phyloP scores from a whole-genome alignment of 2,113 vertebrate genomes.

The Colinus virginianus region DNA sequence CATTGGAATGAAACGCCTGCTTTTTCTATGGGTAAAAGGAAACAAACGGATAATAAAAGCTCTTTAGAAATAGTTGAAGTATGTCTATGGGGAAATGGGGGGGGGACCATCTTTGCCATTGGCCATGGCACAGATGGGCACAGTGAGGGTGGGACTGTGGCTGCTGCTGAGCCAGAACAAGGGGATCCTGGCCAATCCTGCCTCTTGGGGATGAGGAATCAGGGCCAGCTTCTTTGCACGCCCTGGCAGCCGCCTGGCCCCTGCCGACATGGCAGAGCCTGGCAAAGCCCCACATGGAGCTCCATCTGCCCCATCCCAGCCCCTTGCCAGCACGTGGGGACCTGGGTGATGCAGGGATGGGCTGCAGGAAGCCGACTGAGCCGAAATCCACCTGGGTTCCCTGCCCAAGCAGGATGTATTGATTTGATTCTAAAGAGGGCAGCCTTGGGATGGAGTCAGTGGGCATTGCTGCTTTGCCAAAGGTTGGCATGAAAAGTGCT shows the following conservation, averaged over 20 bases:
- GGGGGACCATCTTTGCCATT: not conserved
- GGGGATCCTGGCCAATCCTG: not conserved
- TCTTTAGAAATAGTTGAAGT: not conserved
- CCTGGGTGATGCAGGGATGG: accelerated
- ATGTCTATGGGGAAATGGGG: not conserved
- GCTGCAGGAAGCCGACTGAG: not conserved
- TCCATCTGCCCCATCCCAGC: not conserved
- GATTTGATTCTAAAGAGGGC: accelerated
- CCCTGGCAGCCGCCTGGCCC: not conserved
- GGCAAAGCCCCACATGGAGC: not conserved
- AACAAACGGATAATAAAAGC: not conserved
- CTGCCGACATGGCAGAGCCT: accelerated
- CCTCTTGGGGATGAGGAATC: accelerated
- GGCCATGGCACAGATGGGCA: accelerated
- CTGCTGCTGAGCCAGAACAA: not conserved
- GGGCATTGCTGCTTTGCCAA: not conserved
- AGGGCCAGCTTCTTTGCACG: not conserved
- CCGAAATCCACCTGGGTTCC: not conserved
- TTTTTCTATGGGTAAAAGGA: not conserved
- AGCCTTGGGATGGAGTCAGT: not conserved
- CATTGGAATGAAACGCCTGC: not conserved
- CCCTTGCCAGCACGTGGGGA: accelerated
- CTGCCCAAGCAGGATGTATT: not conserved
- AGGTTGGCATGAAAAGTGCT: not conserved
- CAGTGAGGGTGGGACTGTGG: accelerated